phyloP scores from a whole-genome alignment of 2,113 vertebrate species.

The Urocolius indicus region DNA sequence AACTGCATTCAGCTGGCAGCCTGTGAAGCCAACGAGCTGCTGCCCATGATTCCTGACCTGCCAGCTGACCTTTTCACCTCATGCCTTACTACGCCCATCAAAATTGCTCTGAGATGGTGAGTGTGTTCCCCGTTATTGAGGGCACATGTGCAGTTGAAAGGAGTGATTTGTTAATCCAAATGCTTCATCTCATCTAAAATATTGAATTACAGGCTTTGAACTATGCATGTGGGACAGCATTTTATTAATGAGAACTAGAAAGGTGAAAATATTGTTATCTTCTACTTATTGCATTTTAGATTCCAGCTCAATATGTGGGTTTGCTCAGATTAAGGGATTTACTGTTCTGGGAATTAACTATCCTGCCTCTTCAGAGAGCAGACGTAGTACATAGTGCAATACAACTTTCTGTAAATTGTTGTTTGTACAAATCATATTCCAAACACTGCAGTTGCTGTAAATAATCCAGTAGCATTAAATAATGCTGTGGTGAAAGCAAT shows the following conservation, averaged over 20 bases:
- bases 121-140: background rate
- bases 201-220: background rate
- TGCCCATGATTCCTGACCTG: slow-evolving; percentile 98
- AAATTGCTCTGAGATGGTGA: slow-evolving; percentile 96
- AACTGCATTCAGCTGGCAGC: slow-evolving; percentile 99
- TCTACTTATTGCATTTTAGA: background rate
- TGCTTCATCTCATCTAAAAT: fast-evolving
- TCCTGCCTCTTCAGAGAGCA: slow-evolving; percentile 7
- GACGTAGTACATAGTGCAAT: background rate
- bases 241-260: background rate
- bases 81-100: slow-evolving; percentile 98
- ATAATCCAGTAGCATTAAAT: slow-evolving; percentile 29
- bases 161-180: background rate
- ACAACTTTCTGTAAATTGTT: background rate
- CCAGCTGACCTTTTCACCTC: slow-evolving; percentile 98
- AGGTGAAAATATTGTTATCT: slow-evolving; percentile 3
- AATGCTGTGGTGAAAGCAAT: background rate
- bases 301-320: slow-evolving; percentile 5
- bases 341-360: slow-evolving; percentile 35
- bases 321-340: slow-evolving; percentile 66
- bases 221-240: background rate
- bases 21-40: slow-evolving; percentile 92
- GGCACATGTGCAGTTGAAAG: background rate
- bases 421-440: slow-evolving; percentile 27
- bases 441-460: slow-evolving; percentile 14